Evolutionary conservation across 2,797 vertebrate species (phyloP), one percentile per base, ranked within the genome.

Genomic region (Helarctos malayanus): DNA sequence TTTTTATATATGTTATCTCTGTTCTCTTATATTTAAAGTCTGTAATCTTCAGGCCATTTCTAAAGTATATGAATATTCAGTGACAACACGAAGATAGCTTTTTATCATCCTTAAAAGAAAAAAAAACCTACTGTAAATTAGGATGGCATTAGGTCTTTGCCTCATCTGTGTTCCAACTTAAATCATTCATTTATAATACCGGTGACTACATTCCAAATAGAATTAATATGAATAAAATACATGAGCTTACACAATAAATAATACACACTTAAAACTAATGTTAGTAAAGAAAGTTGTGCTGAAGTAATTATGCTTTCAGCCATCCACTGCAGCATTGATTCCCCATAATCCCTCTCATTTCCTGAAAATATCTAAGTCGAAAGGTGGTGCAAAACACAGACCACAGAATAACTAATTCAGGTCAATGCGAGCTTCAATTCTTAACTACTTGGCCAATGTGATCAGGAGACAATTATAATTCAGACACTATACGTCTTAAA

Each of bases 301-400:
- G 59, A 94, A 93, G 71, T 84, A 93, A 97, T 82, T 86, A 91
- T 83, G 71, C 78, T 92, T 89, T 88, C 88, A 96, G 54, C 35
- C 25, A 59, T 96, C 68, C 21, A 38, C 86, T 69, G 54, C 15
- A 47, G 25, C 76, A 96, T 84, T 76, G 89, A 97, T 97, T 97
- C 76, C 94, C 59, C 68, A 83, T 93, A 97, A 95, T 92, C 87
- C 41, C 29, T 94, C 83, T 97, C 92, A 94, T 95, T 96, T 97
- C 80, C 96, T 95, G 94, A 94, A 96, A 96, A 93, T n/a, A 96
- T 69, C 35, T 90, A 87, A 84, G 41, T 92, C 29, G 9, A 97
- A 97, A 78, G 32, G 65, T 61, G 56, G 45, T 54, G n/a, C 11
- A 86, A 94, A 92, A 88, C 52, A 76, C 25, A 92, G 63, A 97